These are phyloP conservation scores for Entomobrya proxima DNA, from an alignment of 2,888 invertebrate genomes.

Conservation along the genomic window DNA sequence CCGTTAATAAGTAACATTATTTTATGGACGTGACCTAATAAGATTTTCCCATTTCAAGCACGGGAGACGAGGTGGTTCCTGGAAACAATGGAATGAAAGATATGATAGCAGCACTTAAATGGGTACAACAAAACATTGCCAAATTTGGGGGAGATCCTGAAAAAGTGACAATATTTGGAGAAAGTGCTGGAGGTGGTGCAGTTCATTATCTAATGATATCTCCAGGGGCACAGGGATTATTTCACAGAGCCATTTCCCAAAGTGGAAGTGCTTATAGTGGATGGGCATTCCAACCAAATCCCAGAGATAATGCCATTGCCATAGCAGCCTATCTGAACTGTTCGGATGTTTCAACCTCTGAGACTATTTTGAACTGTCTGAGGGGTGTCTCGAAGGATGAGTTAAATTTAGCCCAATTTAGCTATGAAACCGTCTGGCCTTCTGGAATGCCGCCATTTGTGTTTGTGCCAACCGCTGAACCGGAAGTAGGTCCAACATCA, in stretches of 20 bases:
- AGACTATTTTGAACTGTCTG: slow-evolving; percentile 39
- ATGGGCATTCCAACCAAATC: slow-evolving; percentile 4
- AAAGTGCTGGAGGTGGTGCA: neutral
- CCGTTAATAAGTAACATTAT: too few relatives aligned
- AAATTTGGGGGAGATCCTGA: neutral
- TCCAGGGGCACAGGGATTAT: slow-evolving; percentile 18
- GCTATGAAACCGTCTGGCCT: slow-evolving; percentile 22
- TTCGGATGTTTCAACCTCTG: slow-evolving; percentile 1
- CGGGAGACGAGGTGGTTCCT: neutral
- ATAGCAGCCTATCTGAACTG: slow-evolving; percentile 14
- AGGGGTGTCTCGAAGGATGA: neutral
- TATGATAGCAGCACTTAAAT: neutral
- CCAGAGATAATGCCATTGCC: neutral
- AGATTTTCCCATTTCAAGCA: too few relatives aligned
- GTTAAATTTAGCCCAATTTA: slow-evolving; percentile 11
- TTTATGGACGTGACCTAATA: too few relatives aligned
- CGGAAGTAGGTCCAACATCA: too few relatives aligned
- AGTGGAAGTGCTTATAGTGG: neutral
- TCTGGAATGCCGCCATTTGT: neutral
- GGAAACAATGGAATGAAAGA: slow-evolving; percentile 41
- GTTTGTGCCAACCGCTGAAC: slow-evolving; percentile 28
- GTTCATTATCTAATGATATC: neutral
- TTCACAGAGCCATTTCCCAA: slow-evolving; percentile 35
- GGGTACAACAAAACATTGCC: neutral
- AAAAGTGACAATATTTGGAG: neutral